Conservation (phyloP, 2,888 invertebrate species). For the Brachyptera putata region DNA sequence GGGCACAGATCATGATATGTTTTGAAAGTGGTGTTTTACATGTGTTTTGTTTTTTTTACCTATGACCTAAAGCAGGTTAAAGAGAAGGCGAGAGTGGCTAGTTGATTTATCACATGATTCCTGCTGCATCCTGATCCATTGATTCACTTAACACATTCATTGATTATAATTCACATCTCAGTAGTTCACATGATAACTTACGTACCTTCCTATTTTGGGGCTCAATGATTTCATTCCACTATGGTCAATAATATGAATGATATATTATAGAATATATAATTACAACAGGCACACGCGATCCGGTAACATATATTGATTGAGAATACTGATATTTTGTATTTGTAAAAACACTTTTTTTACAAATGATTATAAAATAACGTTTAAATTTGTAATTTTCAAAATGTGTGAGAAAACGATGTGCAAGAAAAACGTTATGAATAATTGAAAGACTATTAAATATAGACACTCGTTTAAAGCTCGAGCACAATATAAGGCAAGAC, state of each 20-base stretch:
- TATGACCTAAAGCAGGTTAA: constrained; percentile 46
- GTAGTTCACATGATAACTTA: too few relatives aligned
- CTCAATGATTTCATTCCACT: background rate
- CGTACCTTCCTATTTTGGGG: background rate
- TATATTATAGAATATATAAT: background rate
- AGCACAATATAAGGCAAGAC: background rate
- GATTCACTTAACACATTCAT: background rate
- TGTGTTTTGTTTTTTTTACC: constrained; percentile 51
- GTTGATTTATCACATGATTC: constrained; percentile 35
- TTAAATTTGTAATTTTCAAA: background rate
- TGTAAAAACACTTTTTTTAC: background rate
- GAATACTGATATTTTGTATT: background rate
- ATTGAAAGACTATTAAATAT: background rate
- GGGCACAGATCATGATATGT: constrained; percentile 78
- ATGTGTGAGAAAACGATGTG: constrained; percentile 5
- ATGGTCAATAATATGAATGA: too few relatives aligned
- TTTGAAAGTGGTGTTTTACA: constrained; percentile 51
- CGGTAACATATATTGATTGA: background rate
- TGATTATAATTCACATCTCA: too few relatives aligned
- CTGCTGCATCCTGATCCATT: constrained; percentile 33
- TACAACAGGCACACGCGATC: constrained; percentile 2
- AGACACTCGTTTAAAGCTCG: background rate
- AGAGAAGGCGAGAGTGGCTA: constrained; percentile 53
- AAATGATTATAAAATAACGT: background rate
- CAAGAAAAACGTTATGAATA: background rate